Conservation (phyloP, 1,140 invertebrate genomes). For the Oryctes rhinoceros region DNA sequence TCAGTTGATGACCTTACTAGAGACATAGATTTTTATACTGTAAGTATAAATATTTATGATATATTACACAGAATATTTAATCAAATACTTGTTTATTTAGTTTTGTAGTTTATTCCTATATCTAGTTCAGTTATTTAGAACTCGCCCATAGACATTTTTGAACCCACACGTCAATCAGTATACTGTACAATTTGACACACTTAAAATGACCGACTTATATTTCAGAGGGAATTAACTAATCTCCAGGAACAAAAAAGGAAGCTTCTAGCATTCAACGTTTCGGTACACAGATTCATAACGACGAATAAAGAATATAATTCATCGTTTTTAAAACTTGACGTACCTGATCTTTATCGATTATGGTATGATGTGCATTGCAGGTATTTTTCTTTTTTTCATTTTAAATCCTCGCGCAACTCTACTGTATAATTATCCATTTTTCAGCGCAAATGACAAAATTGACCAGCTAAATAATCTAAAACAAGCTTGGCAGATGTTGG, state of each 20-base stretch:
- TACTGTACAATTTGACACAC: neutral
- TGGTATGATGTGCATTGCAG: slow-evolving; percentile 81
- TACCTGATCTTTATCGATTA: slow-evolving; percentile 76
- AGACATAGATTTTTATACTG: slow-evolving; percentile 49
- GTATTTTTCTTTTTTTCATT: slow-evolving; percentile 63
- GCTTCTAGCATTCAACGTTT: slow-evolving; percentile 77
- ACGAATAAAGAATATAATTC: slow-evolving; percentile 63
- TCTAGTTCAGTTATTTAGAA: too few relatives aligned
- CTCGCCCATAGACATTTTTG: neutral
- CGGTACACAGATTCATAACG: slow-evolving; percentile 75
- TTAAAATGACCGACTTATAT: neutral
- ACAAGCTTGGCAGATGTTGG: slow-evolving; percentile 71
- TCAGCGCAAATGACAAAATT: slow-evolving; percentile 55
- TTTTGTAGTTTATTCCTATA: neutral
- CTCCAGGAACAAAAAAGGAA: slow-evolving; percentile 71
- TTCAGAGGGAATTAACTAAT: slow-evolving; percentile 70
- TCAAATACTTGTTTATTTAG: neutral
- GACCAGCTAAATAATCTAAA: slow-evolving; percentile 57
- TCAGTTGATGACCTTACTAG: slow-evolving; percentile 48
- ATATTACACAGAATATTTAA: neutral
- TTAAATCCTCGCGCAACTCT: slow-evolving; percentile 38
- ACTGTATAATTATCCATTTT: slow-evolving; percentile 48
- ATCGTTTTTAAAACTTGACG: slow-evolving; percentile 71
- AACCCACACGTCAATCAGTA: neutral
- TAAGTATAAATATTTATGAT: slow-evolving; percentile 44